These are phyloP conservation scores for Aptenodytes patagonicus DNA, from an alignment of 2,113 vertebrate species.

Conservation along the genomic window DNA sequence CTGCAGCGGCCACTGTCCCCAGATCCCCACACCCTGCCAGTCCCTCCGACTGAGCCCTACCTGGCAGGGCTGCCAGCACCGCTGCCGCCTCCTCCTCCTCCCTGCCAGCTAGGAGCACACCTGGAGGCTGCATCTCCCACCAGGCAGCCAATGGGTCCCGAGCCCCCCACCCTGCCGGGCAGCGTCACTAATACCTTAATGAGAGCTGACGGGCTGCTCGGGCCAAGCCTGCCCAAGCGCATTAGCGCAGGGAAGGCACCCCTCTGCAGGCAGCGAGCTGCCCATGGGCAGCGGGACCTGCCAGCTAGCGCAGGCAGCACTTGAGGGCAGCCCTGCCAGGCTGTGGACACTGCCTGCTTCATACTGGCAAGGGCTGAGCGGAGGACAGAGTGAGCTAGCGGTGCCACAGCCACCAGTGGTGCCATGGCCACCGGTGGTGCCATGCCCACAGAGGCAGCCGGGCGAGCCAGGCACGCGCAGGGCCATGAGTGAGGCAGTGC, in stretches of 20 bases:
- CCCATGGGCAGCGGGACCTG: background rate
- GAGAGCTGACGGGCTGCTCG: background rate
- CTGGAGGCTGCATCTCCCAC: rapidly evolving
- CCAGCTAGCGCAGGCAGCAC: background rate
- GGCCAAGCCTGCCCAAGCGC: background rate
- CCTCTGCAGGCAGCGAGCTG: background rate
- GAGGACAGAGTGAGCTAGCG: background rate
- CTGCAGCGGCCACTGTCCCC: rapidly evolving
- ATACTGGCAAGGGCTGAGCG: background rate
- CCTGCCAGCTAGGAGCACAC: background rate
- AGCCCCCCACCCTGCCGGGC: rapidly evolving
- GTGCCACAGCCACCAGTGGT: background rate
- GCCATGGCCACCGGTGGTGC: background rate
- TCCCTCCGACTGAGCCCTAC: background rate
- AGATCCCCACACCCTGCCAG: background rate
- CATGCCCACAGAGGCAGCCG: background rate
- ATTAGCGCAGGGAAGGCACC: background rate
- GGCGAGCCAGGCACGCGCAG: rapidly evolving
- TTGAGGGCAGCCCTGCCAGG: background rate
- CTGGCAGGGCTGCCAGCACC: background rate
- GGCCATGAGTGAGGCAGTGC: background rate
- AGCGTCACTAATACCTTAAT: background rate
- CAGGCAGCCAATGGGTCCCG: rapidly evolving
- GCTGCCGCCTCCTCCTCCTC: background rate
- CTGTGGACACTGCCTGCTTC: background rate